These are phyloP conservation scores for Campaea margaritaria DNA, from an alignment of 2,888 invertebrate species.

Conservation along the genomic window DNA sequence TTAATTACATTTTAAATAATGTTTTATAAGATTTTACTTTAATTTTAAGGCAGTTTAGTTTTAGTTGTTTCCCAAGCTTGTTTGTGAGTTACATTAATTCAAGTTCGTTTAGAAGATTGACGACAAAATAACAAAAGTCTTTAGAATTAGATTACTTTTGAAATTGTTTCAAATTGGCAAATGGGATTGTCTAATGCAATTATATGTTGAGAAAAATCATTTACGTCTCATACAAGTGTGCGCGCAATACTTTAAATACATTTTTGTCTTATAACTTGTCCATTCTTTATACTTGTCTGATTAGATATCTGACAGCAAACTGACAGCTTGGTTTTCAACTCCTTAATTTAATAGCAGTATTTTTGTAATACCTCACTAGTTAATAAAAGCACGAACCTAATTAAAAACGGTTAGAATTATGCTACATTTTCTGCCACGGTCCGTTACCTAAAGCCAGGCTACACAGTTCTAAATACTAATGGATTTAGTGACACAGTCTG, in stretches of 20 bases:
- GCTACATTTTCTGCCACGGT: not conserved
- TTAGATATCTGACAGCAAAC: no score
- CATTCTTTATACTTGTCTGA: no score
- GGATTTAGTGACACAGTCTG: slow-evolving; percentile 38
- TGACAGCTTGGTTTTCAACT: no score
- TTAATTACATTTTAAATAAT: slow-evolving; percentile 31
- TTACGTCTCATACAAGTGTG: not conserved
- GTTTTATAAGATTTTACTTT: slow-evolving; percentile 28
- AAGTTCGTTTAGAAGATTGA: slow-evolving; percentile 29
- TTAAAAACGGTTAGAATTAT: no score
- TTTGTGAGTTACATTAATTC: slow-evolving; percentile 34
- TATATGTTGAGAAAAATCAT: not conserved
- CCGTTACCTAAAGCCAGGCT: slow-evolving; percentile 7
- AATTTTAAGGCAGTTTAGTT: slow-evolving; percentile 34
- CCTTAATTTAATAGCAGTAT: no score
- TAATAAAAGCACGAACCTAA: no score
- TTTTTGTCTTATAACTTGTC: no score
- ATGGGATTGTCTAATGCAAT: not conserved
- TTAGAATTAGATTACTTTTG: slow-evolving; percentile 11
- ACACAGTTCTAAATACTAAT: slow-evolving; percentile 32
- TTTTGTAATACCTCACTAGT: no score
- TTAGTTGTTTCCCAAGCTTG: slow-evolving; percentile 34
- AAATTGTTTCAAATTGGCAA: slow-evolving; percentile 8
- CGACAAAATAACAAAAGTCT: slow-evolving; percentile 16
- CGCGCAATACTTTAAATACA: no score